Evolutionary conservation across 2,797 vertebrate species (phyloP).

Genomic region (Dipus sagitta): DNA sequence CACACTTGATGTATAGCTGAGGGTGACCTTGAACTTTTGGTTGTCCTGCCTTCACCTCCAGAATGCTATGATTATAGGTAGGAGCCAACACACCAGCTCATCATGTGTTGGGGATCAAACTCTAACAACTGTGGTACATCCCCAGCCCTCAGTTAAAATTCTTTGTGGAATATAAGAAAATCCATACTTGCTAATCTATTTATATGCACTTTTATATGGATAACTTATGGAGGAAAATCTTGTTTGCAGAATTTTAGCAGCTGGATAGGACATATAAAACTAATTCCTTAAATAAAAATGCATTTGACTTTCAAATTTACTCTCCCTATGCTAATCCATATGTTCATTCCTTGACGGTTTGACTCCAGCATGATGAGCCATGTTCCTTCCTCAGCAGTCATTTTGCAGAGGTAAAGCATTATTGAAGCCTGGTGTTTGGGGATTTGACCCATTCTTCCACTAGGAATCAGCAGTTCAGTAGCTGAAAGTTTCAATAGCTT

Average conservation of each 20-base stretch:
- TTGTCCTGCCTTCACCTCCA: too few species aligned
- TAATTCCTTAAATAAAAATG: constrained; percentile 58
- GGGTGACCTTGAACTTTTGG: too few species aligned
- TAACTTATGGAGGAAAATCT: constrained; percentile 38
- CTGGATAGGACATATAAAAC: constrained; percentile 25
- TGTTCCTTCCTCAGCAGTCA: not conserved
- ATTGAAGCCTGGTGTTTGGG: not conserved
- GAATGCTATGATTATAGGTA: not conserved
- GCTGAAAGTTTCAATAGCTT: not conserved
- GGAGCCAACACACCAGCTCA: not conserved
- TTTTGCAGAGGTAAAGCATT: not conserved
- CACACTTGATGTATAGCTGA: too few species aligned
- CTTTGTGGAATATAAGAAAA: not conserved
- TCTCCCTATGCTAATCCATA: not conserved
- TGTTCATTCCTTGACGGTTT: not conserved
- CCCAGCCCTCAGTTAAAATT: not conserved
- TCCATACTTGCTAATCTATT: constrained; percentile 10
- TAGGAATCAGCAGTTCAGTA: not conserved
- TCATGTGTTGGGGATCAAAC: not conserved
- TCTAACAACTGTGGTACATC: too few species aligned
- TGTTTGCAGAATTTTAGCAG: constrained; percentile 51
- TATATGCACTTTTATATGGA: not conserved
- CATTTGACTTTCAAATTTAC: constrained; percentile 42
- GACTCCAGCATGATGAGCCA: not conserved
- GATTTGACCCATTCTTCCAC: not conserved